Conservation (phyloP, 2,113 vertebrate genomes). For the Micronisus gabar region DNA sequence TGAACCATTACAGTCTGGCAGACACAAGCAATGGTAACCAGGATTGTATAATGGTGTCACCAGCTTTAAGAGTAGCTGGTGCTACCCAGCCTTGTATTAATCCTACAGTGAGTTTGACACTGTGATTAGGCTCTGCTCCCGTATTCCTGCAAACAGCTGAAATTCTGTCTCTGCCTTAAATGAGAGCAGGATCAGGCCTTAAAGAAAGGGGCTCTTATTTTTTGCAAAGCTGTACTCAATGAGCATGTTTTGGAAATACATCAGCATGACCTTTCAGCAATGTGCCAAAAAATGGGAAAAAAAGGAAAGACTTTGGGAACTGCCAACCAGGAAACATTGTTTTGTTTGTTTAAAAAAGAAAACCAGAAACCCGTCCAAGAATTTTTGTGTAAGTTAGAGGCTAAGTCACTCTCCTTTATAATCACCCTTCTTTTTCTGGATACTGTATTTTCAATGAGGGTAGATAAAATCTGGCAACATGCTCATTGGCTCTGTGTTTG, state of each 20-base stretch:
- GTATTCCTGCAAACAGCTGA: background rate
- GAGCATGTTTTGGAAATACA: slow-evolving; percentile 61
- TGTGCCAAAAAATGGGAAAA: slow-evolving; percentile 61
- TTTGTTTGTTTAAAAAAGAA: slow-evolving; percentile 74
- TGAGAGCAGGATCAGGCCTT: background rate
- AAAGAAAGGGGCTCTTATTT: slow-evolving; percentile 36
- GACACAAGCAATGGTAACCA: background rate
- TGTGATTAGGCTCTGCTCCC: background rate
- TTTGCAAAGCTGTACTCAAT: slow-evolving; percentile 49
- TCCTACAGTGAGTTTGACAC: background rate
- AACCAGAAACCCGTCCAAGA: slow-evolving; percentile 57
- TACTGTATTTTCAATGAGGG: slow-evolving; percentile 62
- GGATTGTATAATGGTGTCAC: background rate
- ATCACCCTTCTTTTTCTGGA: slow-evolving; percentile 62
- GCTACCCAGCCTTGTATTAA: background rate
- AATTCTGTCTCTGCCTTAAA: slow-evolving; percentile 20
- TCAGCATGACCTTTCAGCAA: slow-evolving; percentile 48
- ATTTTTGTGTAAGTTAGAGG: slow-evolving; percentile 70
- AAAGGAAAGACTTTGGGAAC: slow-evolving; percentile 61
- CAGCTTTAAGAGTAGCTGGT: background rate
- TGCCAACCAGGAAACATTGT: slow-evolving; percentile 70
- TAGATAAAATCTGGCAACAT: slow-evolving; percentile 67
- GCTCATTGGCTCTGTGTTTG: slow-evolving; percentile 51
- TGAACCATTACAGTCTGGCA: slow-evolving; percentile 4
- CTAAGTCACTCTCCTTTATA: slow-evolving; percentile 67